These are phyloP conservation scores for Mandrillus leucophaeus DNA, from an alignment of 2,113 vertebrate genomes.

Conservation along the genomic window DNA sequence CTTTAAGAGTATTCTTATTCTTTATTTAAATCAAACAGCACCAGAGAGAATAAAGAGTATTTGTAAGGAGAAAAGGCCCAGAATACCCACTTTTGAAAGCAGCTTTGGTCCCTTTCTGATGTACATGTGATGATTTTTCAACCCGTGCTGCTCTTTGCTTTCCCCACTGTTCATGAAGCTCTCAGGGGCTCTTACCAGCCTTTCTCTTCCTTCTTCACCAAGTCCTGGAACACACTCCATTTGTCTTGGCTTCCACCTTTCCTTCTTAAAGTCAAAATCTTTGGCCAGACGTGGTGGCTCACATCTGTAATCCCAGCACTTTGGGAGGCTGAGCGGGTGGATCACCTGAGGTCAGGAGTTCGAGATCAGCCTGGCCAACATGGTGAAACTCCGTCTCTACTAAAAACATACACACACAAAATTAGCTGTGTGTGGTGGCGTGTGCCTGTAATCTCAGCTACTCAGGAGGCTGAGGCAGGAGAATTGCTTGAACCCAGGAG, in stretches of 20 bases:
- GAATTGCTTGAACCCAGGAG: no score
- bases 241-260: not conserved
- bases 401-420: no score
- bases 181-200: not conserved
- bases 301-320: no score
- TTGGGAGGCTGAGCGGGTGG: no score
- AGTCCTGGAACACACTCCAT: not conserved
- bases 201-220: not conserved
- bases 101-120: not conserved
- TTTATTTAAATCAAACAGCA: not conserved
- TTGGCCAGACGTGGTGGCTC: no score
- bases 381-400: no score
- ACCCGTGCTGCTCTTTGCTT: accelerated
- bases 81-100: accelerated
- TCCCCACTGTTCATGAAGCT: not conserved
- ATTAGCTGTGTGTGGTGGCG: no score
- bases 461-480: no score
- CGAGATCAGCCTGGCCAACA: no score
- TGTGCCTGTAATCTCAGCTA: no score
- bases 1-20: no score
- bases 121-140: not conserved
- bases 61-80: not conserved
- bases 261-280: not conserved
- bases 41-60: not conserved
- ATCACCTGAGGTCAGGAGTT: no score